phyloP scores from a whole-genome alignment of 2,797 vertebrate genomes.

The Acestrorhynchus altus region DNA sequence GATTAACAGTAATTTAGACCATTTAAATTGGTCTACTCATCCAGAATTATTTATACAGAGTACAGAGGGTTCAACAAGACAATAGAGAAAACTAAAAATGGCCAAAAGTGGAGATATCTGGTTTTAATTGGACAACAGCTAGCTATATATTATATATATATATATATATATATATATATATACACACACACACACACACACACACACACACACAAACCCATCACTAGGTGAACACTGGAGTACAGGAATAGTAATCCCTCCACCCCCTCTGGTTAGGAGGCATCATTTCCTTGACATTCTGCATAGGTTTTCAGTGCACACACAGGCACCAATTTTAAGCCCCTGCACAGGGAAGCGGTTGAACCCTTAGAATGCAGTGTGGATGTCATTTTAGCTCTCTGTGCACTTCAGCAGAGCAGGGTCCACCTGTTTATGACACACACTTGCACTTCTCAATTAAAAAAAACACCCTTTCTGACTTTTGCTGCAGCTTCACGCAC shows the following conservation, averaged over 20 bases:
- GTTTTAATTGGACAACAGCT: no score
- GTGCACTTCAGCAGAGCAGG: constrained; percentile 68
- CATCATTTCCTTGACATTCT: constrained; percentile 63
- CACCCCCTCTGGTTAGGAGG: constrained; percentile 49
- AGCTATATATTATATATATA: no score
- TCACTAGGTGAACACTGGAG: constrained; percentile 42
- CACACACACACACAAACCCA: constrained; percentile 4
- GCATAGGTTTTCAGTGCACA: constrained; percentile 62
- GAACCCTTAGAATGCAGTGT: constrained; percentile 77
- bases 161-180: no score
- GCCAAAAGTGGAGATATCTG: no score
- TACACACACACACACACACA: neutral
- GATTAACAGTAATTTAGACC: no score
- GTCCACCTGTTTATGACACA: constrained; percentile 80
- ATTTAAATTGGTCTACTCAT: no score
- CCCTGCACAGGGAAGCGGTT: constrained; percentile 76
- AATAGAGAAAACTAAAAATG: no score
- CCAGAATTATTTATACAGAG: no score
- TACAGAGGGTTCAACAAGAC: no score
- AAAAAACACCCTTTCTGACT: neutral
- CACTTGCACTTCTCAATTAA: constrained; percentile 42
- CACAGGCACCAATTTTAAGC: constrained; percentile 72
- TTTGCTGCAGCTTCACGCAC: neutral
- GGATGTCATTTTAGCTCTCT: constrained; percentile 81
- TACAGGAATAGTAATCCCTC: constrained; percentile 41